phyloP scores from a whole-genome alignment of 2,113 vertebrate genomes.

The Serranochromis macrocephalus region DNA sequence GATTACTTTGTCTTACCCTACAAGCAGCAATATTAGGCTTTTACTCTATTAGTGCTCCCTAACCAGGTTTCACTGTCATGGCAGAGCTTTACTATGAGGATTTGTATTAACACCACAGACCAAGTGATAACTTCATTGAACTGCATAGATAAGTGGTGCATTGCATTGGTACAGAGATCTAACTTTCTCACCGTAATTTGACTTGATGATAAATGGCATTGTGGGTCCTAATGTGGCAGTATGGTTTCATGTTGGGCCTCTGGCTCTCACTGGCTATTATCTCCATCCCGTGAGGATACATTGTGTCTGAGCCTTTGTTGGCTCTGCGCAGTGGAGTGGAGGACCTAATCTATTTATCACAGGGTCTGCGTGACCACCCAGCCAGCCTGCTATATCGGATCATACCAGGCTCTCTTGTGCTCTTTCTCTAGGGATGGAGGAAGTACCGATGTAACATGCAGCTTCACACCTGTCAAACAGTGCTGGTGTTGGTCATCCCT shows the following conservation, averaged over 20 bases:
- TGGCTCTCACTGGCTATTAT: slow-evolving; percentile 64
- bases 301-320: slow-evolving; percentile 64
- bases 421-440: slow-evolving; percentile 41
- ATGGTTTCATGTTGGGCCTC: slow-evolving; percentile 57
- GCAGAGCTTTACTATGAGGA: not conserved
- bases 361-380: slow-evolving; percentile 63
- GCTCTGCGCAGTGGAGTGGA: slow-evolving; percentile 54
- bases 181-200: slow-evolving; percentile 55
- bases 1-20: slow-evolving; percentile 12
- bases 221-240: slow-evolving; percentile 56
- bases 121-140: slow-evolving; percentile 34
- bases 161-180: slow-evolving; percentile 34
- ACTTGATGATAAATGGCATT: slow-evolving; percentile 66
- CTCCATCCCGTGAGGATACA: slow-evolving; percentile 61
- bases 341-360: slow-evolving; percentile 73
- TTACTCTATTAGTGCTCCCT: slow-evolving; percentile 15
- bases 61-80: slow-evolving; percentile 11
- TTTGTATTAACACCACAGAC: slow-evolving; percentile 32
- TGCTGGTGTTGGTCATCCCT: slow-evolving; percentile 33
- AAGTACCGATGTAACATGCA: slow-evolving; percentile 42
- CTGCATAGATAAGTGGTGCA: slow-evolving; percentile 28
- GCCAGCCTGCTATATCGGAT: slow-evolving; percentile 58
- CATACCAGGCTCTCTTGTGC: slow-evolving; percentile 45
- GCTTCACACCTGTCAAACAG: slow-evolving; percentile 64
- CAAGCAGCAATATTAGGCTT: slow-evolving; percentile 26